Percentiles rank a stretch among this genome's conserved stretches.
Conservation (phyloP, 30 jellyfish, hydroid and myxozoan species). For the Mastigias papua region DNA sequence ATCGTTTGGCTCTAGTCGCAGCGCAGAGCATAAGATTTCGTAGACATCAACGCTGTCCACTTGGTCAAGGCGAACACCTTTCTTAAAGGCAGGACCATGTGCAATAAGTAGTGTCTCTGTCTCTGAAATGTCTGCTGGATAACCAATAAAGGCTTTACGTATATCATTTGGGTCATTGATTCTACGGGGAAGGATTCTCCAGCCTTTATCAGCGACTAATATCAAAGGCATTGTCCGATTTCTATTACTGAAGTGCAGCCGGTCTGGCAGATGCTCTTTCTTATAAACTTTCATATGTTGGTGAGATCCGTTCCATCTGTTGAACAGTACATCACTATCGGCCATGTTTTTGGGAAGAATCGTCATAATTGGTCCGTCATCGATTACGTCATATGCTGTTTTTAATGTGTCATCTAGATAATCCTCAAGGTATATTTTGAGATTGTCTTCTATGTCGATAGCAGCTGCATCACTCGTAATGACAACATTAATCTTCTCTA, state of each 20-base stretch:
- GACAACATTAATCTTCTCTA: slow-evolving; percentile 71
- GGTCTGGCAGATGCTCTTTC: slow-evolving; percentile 78
- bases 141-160: slow-evolving; percentile 93
- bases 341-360: slow-evolving; percentile 62
- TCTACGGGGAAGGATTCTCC: slow-evolving; percentile 91
- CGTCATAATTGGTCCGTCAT: slow-evolving; percentile 88
- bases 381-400: slow-evolving; percentile 79
- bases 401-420: slow-evolving; percentile 38
- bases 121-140: slow-evolving; percentile 54
- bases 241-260: slow-evolving; percentile 76
- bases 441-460: slow-evolving; percentile 59
- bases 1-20: slow-evolving; percentile 80
- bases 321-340: slow-evolving; percentile 22
- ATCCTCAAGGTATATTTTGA: slow-evolving; percentile 89
- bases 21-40: slow-evolving; percentile 85
- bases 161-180: slow-evolving; percentile 84
- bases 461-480: slow-evolving; percentile 96
- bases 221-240: slow-evolving; percentile 88
- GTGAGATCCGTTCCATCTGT: slow-evolving; percentile 73
- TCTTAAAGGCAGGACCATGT: slow-evolving; percentile 95
- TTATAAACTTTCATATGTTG: slow-evolving; percentile 80
- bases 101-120: slow-evolving; percentile 90
- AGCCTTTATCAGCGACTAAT: slow-evolving; percentile 89
- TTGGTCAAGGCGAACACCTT: slow-evolving; percentile 51
- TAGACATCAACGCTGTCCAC: slow-evolving; percentile 88